phyloP scores from a whole-genome alignment of 2,797 vertebrate species.

The Melopsittacus undulatus region DNA sequence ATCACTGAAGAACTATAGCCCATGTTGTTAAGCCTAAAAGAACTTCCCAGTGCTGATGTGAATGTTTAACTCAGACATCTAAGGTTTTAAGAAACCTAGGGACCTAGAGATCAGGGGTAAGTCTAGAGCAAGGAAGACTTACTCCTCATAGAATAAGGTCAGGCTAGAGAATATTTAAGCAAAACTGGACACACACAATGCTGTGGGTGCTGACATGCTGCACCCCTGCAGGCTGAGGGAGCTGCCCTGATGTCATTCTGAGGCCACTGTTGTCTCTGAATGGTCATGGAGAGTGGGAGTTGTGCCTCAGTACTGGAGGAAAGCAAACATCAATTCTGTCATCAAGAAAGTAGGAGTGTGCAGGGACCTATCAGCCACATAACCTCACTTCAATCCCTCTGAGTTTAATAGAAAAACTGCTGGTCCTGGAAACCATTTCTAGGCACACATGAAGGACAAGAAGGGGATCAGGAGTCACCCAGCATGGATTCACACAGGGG shows the following conservation, averaged over 20 bases:
- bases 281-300: neutral
- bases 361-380: neutral
- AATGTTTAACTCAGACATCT: neutral
- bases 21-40: neutral
- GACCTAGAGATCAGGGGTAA: neutral
- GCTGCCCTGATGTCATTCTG: accelerated
- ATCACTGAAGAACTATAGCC: neutral
- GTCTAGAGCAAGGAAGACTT: neutral
- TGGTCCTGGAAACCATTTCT: neutral
- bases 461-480: neutral
- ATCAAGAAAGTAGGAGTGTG: neutral
- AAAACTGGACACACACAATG: neutral
- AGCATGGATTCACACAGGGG: neutral
- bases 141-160: neutral
- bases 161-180: neutral
- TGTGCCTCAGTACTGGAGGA: neutral
- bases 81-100: neutral
- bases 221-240: neutral
- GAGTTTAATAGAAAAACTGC: neutral
- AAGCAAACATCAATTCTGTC: neutral
- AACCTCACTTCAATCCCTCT: accelerated
- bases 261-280: neutral
- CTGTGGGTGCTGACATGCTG: too few relatives aligned
- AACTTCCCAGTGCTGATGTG: neutral
- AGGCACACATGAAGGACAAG: neutral